Base-by-base conservation (phyloP, 2,797 vertebrate species). In the Coilia nasus region DNA sequence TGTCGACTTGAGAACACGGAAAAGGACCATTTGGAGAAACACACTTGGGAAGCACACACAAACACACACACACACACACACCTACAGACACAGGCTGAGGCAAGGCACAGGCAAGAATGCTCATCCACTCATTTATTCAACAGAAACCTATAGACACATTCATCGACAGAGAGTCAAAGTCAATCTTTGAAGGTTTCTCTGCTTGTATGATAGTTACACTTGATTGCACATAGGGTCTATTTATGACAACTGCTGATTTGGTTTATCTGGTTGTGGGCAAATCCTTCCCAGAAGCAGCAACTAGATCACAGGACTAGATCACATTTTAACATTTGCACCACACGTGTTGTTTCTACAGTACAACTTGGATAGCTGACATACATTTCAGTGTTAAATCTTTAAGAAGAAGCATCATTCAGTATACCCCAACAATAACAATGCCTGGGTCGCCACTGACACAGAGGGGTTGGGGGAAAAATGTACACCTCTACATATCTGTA, bases 401-500 rank as follows among this genome's bases (percentile, higher is more conserved):
- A 25, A 78, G 19, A 35, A 41, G 31, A 41, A 75, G 31, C 31
- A 75, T 78, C 71, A 35, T 78, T 78, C 17, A 78, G 19, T 21
- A 78, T 44, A 2, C 31, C 71, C 31, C 71, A 44, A 7, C 19
- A 19, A 35, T 71, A 28, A 71, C 12, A 78, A 78, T 21, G 31
- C 41, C 71, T 78, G 35, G 31, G 3, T 78, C 19, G 2, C 71
- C 35, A 44, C 6, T 21, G 17, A 44, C 35, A 19, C 35, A 78
- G 21, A 41, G 10, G 35, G 23, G 71, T 41, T 31, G 28, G 4
- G 15, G 41, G 19, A 7, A 78, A 9, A 78, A 44, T 78, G n/a
- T n/a, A n/a, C n/a, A n/a, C n/a, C n/a, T n/a, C n/a, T 78, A 78
- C 71, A 78, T 35, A n/a, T 78, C 71, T 41, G 17, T 78, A 41